Conservation (phyloP, 2,113 vertebrate species). For the Nycticryphes semicollaris region DNA sequence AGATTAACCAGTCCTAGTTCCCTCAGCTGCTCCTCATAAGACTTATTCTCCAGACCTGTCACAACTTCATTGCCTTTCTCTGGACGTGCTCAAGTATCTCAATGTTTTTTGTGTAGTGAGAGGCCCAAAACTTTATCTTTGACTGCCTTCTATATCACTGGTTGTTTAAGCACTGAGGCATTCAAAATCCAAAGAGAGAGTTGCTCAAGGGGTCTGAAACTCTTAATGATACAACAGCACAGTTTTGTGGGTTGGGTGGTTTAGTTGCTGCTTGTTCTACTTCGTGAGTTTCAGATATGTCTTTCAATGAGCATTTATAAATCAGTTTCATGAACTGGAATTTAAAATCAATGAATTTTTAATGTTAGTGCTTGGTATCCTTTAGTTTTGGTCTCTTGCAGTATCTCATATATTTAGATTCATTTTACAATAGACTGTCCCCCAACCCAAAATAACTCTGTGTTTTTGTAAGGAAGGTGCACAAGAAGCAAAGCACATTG, state of each 20-base stretch:
- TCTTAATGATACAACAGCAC: not conserved
- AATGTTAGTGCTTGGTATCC: not conserved
- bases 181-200: not conserved
- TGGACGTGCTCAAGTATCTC: too few relatives aligned
- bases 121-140: not conserved
- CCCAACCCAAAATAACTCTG: not conserved
- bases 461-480: not conserved
- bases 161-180: not conserved
- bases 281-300: not conserved
- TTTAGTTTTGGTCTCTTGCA: not conserved
- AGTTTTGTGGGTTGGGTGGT: not conserved
- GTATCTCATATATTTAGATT: not conserved
- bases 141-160: not conserved
- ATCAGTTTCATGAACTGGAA: not conserved
- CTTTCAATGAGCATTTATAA: not conserved
- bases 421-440: not conserved
- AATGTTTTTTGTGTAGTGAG: too few relatives aligned
- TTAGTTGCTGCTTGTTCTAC: not conserved
- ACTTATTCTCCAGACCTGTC: too few relatives aligned
- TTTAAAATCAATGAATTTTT: not conserved
- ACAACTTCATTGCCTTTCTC: too few relatives aligned
- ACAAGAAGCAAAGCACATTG: not conserved
- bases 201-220: not conserved
- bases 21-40: too few relatives aligned
- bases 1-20: too few relatives aligned